phyloP scores from a whole-genome alignment of 1,140 invertebrate genomes.

The Drosophila repleta region DNA sequence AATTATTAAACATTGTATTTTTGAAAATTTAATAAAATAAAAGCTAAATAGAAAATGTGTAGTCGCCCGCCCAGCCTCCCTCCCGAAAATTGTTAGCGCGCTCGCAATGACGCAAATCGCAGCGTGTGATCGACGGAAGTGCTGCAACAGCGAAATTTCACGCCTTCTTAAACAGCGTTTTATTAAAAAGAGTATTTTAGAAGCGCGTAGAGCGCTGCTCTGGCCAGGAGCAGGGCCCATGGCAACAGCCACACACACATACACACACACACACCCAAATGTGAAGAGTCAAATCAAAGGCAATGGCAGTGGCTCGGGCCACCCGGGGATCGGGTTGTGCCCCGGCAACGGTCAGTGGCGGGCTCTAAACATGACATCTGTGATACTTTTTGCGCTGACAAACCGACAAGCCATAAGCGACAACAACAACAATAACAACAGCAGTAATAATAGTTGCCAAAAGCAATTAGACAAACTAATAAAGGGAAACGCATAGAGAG shows the following conservation, averaged over 20 bases:
- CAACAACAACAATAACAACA: conserved; percentile 38
- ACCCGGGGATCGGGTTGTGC: conserved; percentile 38
- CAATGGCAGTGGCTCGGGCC: conserved; percentile 34
- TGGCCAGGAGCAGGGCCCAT: conserved; percentile 12
- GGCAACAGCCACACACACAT: conserved; percentile 15
- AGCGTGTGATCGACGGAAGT: conserved; percentile 68
- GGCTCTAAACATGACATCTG: conserved; percentile 61
- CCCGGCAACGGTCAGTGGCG: conserved; percentile 41
- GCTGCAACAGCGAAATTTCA: conserved; percentile 74
- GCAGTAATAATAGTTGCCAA: conserved; percentile 76
- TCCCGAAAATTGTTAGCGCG: background rate
- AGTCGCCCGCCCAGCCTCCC: conserved; percentile 13
- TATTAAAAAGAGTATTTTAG: conserved; percentile 75
- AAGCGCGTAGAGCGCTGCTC: conserved; percentile 30
- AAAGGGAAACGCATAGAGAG: conserved; percentile 72
- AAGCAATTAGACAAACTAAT: conserved; percentile 82
- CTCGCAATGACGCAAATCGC: conserved; percentile 28
- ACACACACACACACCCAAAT: conserved; percentile 57
- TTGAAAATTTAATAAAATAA: conserved; percentile 52
- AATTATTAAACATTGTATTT: conserved; percentile 43
- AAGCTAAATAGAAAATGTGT: conserved; percentile 7
- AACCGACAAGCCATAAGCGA: conserved; percentile 51
- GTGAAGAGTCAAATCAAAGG: conserved; percentile 74
- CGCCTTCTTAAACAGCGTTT: conserved; percentile 79
- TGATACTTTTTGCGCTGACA: conserved; percentile 67